Conservation (phyloP, 2,113 vertebrate genomes). For the Rhineura floridana region DNA sequence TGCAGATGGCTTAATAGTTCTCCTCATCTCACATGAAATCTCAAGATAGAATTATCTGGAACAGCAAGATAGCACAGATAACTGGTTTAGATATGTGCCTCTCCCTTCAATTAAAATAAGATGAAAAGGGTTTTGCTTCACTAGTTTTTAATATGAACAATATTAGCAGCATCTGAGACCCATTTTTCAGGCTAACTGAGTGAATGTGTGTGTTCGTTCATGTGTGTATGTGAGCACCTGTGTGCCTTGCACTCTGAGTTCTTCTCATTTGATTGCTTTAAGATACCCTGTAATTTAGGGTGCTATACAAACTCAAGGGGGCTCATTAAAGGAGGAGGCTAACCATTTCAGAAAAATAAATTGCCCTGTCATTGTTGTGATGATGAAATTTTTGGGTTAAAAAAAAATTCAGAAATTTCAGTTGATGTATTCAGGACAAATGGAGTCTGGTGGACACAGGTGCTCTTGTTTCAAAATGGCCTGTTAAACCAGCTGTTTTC, state of each 20-base stretch:
- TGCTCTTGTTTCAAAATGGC: too few relatives aligned
- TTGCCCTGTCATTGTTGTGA: slow-evolving; percentile 67
- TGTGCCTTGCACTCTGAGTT: slow-evolving; percentile 49
- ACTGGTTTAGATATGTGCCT: slow-evolving; percentile 48
- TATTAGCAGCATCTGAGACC: slow-evolving; percentile 51
- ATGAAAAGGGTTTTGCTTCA: slow-evolving; percentile 50
- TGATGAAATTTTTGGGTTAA: slow-evolving; percentile 18
- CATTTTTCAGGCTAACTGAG: slow-evolving; percentile 40
- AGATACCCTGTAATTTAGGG: slow-evolving; percentile 74
- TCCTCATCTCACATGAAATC: slow-evolving; percentile 42
- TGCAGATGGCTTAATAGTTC: slow-evolving; percentile 50
- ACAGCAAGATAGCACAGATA: slow-evolving; percentile 50
- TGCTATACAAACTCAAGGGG: slow-evolving; percentile 68
- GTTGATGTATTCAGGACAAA: background rate
- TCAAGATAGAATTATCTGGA: slow-evolving; percentile 48
- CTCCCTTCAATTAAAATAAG: slow-evolving; percentile 40
- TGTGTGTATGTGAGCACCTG: background rate
- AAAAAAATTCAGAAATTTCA: background rate
- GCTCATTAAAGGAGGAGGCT: slow-evolving; percentile 73
- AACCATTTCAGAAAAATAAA: slow-evolving; percentile 71
- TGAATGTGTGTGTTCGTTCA: background rate
- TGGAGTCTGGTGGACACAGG: background rate
- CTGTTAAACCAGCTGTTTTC: background rate
- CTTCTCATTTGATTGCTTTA: slow-evolving; percentile 62
- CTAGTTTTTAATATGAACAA: slow-evolving; percentile 30